These are phyloP conservation scores for Erethizon dorsatum DNA, from an alignment of 2,797 vertebrate species.

Conservation along the genomic window DNA sequence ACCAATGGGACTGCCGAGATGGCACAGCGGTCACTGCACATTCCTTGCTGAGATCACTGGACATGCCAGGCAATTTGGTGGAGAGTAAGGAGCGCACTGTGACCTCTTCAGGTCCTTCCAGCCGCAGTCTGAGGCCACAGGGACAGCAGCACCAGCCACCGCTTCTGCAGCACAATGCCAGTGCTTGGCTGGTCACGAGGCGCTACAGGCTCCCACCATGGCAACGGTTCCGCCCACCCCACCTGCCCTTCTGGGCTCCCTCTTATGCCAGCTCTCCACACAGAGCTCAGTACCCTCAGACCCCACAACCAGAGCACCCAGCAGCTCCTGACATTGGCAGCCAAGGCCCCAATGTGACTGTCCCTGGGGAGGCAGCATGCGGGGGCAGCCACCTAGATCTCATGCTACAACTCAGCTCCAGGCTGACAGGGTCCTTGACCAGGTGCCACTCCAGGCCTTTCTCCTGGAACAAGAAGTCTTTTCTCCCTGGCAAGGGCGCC, in stretches of 20 bases:
- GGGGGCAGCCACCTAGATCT: not conserved
- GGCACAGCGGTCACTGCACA: not conserved
- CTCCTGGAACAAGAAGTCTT: not conserved
- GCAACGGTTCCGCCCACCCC: not conserved
- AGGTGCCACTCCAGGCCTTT: not conserved
- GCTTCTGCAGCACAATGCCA: rapidly evolving
- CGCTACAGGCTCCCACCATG: not conserved
- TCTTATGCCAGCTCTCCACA: not conserved
- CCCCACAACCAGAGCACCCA: not conserved
- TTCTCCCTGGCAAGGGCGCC: not conserved
- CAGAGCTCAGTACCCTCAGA: not conserved
- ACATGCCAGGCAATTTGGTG: rapidly evolving
- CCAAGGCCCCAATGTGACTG: too few relatives aligned
- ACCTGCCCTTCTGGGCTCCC: not conserved
- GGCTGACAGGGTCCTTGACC: not conserved
- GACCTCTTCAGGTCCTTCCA: not conserved
- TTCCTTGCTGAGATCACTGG: not conserved
- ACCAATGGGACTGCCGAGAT: not conserved
- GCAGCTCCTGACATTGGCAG: not conserved
- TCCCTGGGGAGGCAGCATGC: not conserved
- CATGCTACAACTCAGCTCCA: not conserved
- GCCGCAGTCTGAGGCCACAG: not conserved
- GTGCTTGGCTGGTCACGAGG: not conserved
- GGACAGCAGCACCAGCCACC: rapidly evolving
- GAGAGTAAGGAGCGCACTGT: not conserved